Base-by-base conservation (phyloP, 1,140 invertebrate species). In the Drosophila subpulchrella region DNA sequence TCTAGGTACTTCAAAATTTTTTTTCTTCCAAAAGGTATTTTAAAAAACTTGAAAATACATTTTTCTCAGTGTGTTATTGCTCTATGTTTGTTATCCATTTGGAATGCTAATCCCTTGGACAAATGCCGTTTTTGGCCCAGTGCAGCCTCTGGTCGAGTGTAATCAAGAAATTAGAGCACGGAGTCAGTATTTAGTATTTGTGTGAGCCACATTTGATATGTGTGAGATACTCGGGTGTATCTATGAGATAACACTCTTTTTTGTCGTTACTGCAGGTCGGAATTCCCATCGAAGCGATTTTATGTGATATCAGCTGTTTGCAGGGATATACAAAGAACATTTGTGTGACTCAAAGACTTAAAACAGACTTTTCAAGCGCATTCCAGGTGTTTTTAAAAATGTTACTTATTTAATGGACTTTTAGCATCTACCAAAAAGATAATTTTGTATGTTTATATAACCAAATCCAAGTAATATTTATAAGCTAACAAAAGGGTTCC, bases 141-240 rank as follows among this genome's bases (percentile, higher is more conserved):
- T 44, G 56, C 65, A 78, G 67, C 60, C 59, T 53, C 66, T 46
- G 48, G 56, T 57, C 36, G 61, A 82, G 79, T 86, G 78, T 86
- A 88, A 86, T 88, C 83, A 82, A 88, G 67, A 86, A 86, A 86
- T 86, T 86, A 86, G 83, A 88, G 75, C 83, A 65, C 39, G 44
- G 4, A 30, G 30, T n/a, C 17, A 13, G 42, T 65, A 32, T 53
- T 44, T 39, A 13, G 42, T 65, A n/a, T 53, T 34, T 20, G 44
- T 62, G 46, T 48, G 53, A 32, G 55, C 60, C 42, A 67, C 61
- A 50, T 13, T 39, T 30, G 48, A 48, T 17, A 66, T 66, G 30
- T 68, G 39, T 55, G 38, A 68, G 32, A 24, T 41, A 66, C 71
- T 27, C 34, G 47, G 30, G 8, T 48, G 51, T 74, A 54, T 75